Conservation (phyloP, 2,113 vertebrate species). For the Nothocercus nigrocapillus region DNA sequence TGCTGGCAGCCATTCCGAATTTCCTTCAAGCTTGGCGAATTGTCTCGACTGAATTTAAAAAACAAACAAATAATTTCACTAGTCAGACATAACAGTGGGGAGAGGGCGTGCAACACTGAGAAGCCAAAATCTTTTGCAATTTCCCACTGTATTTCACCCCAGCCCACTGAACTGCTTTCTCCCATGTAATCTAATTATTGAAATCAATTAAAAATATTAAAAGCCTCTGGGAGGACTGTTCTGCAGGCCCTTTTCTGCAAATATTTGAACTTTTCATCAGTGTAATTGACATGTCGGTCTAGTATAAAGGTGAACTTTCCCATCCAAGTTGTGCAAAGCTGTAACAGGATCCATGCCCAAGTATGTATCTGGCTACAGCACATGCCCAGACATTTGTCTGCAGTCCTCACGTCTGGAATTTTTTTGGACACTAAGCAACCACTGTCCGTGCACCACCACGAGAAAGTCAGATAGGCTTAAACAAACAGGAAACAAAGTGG, state of each 20-base stretch:
- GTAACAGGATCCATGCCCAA: slow-evolving; percentile 48
- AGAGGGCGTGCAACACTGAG: background rate
- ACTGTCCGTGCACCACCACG: background rate
- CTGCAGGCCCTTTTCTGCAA: background rate
- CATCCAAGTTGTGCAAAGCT: slow-evolving; percentile 26
- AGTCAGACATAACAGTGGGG: background rate
- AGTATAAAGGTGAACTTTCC: slow-evolving; percentile 27
- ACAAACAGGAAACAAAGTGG: slow-evolving; percentile 21
- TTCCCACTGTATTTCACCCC: slow-evolving; percentile 2
- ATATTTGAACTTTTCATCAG: background rate
- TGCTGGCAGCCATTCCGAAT: slow-evolving; percentile 98
- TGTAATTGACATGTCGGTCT: background rate
- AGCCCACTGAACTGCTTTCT: background rate
- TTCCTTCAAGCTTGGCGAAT: slow-evolving; percentile 98
- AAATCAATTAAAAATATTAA: slow-evolving; percentile 40
- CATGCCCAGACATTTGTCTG: slow-evolving; percentile 61
- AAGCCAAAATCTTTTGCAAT: background rate
- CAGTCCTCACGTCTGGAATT: slow-evolving; percentile 27
- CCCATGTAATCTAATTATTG: background rate
- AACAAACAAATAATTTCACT: background rate
- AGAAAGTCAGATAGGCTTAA: slow-evolving; percentile 46
- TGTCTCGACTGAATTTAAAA: slow-evolving; percentile 86
- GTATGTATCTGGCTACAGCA: slow-evolving; percentile 28
- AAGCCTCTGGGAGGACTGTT: background rate
- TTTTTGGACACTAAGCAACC: slow-evolving; percentile 36